Percentiles rank a stretch among this genome's conserved stretches.
Conservation (phyloP, 2,113 vertebrate species). For the Boleophthalmus pectinirostris region DNA sequence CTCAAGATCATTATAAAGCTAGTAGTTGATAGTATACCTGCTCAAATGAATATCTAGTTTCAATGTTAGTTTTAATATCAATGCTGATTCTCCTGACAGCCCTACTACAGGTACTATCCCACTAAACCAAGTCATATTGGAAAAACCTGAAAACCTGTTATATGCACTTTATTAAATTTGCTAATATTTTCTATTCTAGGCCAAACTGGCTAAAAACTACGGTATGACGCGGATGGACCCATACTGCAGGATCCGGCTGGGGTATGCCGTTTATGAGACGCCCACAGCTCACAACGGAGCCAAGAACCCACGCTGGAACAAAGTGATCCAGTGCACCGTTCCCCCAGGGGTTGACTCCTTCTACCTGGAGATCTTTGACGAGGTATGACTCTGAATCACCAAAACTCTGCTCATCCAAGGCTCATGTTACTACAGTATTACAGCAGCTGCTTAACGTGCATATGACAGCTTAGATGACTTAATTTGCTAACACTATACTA, state of each 20-base stretch:
- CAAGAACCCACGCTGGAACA: conserved; percentile 98
- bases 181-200: conserved; percentile 69
- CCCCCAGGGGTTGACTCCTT: conserved; percentile 95
- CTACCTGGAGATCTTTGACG: conserved; percentile 98
- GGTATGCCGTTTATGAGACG: conserved; percentile 95
- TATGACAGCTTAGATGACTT: no score
- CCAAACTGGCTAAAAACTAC: conserved; percentile 96
- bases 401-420: not conserved
- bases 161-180: not conserved
- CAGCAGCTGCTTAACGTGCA: not conserved
- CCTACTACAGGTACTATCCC: no score
- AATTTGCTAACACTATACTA: no score
- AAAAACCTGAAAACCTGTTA: not conserved
- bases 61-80: no score
- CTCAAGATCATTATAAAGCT: no score
- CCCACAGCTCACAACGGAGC: conserved; percentile 97
- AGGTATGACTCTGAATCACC: conserved; percentile 79
- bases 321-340: conserved; percentile 95
- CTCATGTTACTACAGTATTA: not conserved
- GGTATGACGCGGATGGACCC: conserved; percentile 99
- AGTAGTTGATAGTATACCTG: no score
- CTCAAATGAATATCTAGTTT: no score
- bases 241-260: conserved; percentile 91
- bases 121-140: no score
- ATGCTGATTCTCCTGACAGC: no score